Percentiles rank a stretch among this genome's conserved stretches.
Conservation (phyloP, 92 coral and sea anemone genomes). For the Actinernus sp. region DNA sequence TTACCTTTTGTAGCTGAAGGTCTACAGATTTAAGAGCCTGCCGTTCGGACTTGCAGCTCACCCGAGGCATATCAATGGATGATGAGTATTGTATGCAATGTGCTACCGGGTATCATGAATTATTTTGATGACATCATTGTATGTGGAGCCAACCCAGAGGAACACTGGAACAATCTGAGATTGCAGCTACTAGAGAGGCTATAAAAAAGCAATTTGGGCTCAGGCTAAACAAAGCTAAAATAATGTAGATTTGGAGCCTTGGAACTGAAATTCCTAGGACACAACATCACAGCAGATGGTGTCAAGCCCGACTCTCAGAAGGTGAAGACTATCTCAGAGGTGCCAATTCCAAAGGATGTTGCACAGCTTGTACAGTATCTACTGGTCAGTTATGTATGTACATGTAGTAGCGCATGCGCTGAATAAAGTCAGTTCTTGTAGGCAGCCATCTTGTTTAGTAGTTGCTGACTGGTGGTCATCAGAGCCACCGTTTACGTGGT, state of each 20-base stretch:
- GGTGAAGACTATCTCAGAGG: slow-evolving; percentile 2
- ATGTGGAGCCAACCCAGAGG: slow-evolving; percentile 36
- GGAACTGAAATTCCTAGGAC: slow-evolving; percentile 33
- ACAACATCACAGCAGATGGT: slow-evolving; percentile 17
- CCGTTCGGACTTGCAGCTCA: too few species aligned
- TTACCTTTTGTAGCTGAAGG: slow-evolving; percentile 44
- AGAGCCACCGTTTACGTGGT: slow-evolving; percentile 12
- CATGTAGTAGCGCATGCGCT: too few species aligned
- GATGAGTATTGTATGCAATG: slow-evolving; percentile 37
- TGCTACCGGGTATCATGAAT: slow-evolving; percentile 38
- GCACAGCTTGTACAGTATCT: too few species aligned
- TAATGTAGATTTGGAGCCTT: slow-evolving; percentile 10
- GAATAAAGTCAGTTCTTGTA: too few species aligned
- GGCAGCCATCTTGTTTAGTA: too few species aligned
- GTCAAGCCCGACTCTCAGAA: slow-evolving; percentile 11
- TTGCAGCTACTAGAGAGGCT: too few species aligned
- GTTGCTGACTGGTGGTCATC: too few species aligned
- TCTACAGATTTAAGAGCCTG: slow-evolving; percentile 31
- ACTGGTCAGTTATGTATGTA: too few species aligned
- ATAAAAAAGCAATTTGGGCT: too few species aligned
- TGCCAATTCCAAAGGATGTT: slow-evolving; percentile 3
- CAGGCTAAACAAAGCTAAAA: too few species aligned
- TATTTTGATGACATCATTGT: slow-evolving; percentile 38
- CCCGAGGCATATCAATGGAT: slow-evolving; percentile 50
- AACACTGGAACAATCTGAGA: slow-evolving; percentile 25